Percentiles rank a stretch among this genome's conserved stretches.
Conservation (phyloP, 2,113 vertebrate genomes). For the Semicossyphus pulcher region DNA sequence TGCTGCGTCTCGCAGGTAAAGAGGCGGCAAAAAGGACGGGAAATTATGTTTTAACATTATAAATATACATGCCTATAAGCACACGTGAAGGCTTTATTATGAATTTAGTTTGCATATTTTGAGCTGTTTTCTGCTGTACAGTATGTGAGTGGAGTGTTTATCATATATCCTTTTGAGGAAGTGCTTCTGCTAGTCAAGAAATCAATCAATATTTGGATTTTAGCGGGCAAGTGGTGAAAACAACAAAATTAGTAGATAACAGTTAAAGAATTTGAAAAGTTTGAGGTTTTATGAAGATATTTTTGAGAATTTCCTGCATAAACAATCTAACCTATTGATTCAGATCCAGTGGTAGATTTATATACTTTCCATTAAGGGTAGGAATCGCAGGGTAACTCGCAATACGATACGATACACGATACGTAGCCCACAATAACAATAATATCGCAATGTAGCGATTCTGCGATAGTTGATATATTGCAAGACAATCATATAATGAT, state of each 20-base stretch:
- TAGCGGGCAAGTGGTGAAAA: not conserved
- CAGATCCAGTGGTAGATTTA: not conserved
- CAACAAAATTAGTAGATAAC: too few species aligned
- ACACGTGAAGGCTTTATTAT: slow-evolving; percentile 19
- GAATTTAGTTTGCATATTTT: slow-evolving; percentile 50
- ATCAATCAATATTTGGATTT: not conserved
- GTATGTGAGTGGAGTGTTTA: slow-evolving; percentile 35
- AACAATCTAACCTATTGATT: not conserved
- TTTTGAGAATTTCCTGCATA: not conserved
- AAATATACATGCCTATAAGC: slow-evolving; percentile 66
- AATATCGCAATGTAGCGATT: too few species aligned
- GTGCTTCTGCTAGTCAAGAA: not conserved
- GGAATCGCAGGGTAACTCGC: too few species aligned
- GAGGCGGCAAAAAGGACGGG: slow-evolving; percentile 57
- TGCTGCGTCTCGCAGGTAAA: slow-evolving; percentile 76
- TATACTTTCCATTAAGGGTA: slow-evolving; percentile 3
- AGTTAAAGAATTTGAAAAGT: too few species aligned
- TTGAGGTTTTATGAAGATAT: too few species aligned
- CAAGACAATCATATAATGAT: too few species aligned
- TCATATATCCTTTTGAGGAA: not conserved
- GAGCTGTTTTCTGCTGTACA: slow-evolving; percentile 42
- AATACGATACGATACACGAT: too few species aligned
- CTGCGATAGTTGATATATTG: too few species aligned
- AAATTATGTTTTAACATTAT: slow-evolving; percentile 80
- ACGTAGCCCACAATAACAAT: too few species aligned